Evolutionary conservation across 2,113 vertebrate species (phyloP).

Genomic region (Axis porcinus): DNA sequence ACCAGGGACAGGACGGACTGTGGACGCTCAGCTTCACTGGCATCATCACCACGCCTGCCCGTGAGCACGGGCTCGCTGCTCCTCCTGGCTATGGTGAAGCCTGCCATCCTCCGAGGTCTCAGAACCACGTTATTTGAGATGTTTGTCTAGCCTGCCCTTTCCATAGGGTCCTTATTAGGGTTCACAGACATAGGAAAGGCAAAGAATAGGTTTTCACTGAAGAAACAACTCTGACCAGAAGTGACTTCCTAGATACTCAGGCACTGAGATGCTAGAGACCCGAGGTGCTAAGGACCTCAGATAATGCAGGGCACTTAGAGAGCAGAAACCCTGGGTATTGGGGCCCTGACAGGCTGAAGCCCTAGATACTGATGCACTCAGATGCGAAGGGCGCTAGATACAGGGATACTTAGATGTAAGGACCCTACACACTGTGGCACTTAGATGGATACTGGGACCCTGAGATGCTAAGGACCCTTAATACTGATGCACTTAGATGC

Average conservation of each 20-base stretch:
- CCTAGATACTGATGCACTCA: neutral
- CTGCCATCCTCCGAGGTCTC: neutral
- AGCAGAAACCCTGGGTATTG: neutral
- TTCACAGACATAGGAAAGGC: neutral
- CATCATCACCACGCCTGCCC: neutral
- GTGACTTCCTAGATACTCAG: neutral
- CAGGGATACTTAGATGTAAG: neutral
- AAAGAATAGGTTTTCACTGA: neutral
- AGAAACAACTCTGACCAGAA: neutral
- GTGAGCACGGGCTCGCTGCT: fast-evolving
- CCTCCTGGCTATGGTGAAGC: neutral
- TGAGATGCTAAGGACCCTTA: neutral
- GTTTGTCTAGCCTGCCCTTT: neutral
- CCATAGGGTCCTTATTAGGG: neutral
- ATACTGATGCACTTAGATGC: neutral
- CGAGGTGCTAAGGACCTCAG: neutral
- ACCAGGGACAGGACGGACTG: neutral
- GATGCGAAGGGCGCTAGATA: neutral
- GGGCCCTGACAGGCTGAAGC: neutral
- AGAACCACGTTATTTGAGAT: neutral
- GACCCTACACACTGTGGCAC: neutral
- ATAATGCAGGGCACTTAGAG: neutral
- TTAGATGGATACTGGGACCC: neutral
- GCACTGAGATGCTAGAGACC: neutral
- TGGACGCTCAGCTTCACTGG: neutral